Evolutionary conservation across 2,797 vertebrate species (phyloP), one percentile per base, ranked within the genome.

Genomic region (Enteromius anoplus): DNA sequence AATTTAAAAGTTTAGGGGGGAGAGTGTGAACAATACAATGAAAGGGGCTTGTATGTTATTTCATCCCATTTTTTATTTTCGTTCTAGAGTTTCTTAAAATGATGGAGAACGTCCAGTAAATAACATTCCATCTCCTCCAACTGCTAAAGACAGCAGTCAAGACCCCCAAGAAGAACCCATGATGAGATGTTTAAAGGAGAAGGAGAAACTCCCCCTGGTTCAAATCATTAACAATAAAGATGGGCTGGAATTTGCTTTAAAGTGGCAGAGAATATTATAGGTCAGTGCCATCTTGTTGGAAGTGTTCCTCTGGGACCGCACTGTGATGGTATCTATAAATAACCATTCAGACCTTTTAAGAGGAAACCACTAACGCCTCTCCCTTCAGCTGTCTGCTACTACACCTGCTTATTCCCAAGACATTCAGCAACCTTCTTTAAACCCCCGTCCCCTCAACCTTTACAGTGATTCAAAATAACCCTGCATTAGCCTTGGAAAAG

Each of bases 61-160:
- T 71, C 34, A 72, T 77, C 60, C 60, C 17, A 47, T 69, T 60
- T 69, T 65, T 51, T 69, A 72, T 62, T 84, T 62, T 45, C 78
- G n/a, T 88, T 88, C 0, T 89, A 95, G 94, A 95, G 88, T 95
- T 95, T 83, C 87, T 95, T 88, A 95, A 95, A 89, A 95, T 95
- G 94, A 95, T 95, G 95, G 95, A 95, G 88, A 95, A 94, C 15
- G 89, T 95, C 73, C 95, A 95, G 88, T 94, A 91, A 82, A 58
- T 86, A 68, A 91, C 92, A 91, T 94, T 93, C 88, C 91, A 89
- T 55, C 68, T 45, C 73, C 80, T 58, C 2, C 17, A 23, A 62
- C 12, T 4, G 12, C 4, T 11, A 37, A 51, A 8, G 32, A 65
- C 84, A 76, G 58, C 70, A 29, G 40, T 64, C 23, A 47, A 47